Base-by-base conservation (phyloP, 92 coral and sea anemone species). In the Micromussa lordhowensis region DNA sequence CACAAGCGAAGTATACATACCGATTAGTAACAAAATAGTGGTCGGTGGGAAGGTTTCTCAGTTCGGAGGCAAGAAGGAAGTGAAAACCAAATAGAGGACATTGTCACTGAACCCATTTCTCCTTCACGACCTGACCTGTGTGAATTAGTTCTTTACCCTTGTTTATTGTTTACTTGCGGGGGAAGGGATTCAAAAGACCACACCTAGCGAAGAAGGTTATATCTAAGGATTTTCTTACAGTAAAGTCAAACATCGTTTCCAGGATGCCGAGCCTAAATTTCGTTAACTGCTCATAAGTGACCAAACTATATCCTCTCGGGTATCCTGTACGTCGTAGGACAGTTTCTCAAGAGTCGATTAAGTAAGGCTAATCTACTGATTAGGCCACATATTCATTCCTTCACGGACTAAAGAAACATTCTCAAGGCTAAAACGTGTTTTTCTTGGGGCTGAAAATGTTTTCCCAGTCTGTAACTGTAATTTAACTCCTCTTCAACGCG, bases 351-450 rank as follows among this genome's bases (percentile, higher is more conserved):
- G 58, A n/a, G 88, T 82, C 28, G 49, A 68, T 68, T 34, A 85
- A 26, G 58, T 75, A 38, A 17, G 63, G 82, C 81, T 75, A 26
- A 85, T 69, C 54, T 24, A 36, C 61, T 44, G 89, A 86, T 86
- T 64, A 61, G 68, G 64, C 61, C 64, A 38, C 32, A n/a, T 40
- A 21, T 44, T 77, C 83, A 77, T 86, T 86, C 83, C 83, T 3
- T 77, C 89, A 86, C 83, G 89, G 53, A 19, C 83, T 86, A 66
- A 77, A 68, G 76, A 77, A 86, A 86, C 89, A 86, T 77, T 86
- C 83, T 77, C 38, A 9, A 32, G 30, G 66, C 34, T 86, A 31
- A 49, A 31, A 77, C 40, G 44, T 86, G 89, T 86, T 86, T 86
- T 77, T 86, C 77, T 86, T 86, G 68, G 76, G 83, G 44, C 54